phyloP scores from a whole-genome alignment of 2,888 invertebrate genomes.

The Agelastica alni region DNA sequence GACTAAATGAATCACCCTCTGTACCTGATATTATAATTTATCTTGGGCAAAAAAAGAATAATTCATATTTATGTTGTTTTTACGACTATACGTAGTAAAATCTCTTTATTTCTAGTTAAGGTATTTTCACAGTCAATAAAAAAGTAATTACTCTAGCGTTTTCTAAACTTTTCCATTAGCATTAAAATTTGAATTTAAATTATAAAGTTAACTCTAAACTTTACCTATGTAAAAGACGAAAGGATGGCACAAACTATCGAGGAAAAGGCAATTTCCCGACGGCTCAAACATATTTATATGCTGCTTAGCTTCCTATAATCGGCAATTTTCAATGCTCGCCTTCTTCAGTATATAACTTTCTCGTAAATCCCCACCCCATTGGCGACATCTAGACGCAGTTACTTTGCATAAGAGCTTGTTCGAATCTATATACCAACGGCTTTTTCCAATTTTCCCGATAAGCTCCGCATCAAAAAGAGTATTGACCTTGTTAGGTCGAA shows the following conservation, averaged over 20 bases:
- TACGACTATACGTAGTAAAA: too few species aligned
- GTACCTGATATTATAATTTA: too few species aligned
- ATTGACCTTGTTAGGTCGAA: conserved; percentile 24
- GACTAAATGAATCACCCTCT: too few species aligned
- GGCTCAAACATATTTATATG: conserved; percentile 50
- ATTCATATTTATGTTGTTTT: too few species aligned
- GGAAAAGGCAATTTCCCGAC: conserved; percentile 40
- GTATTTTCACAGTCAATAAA: too few species aligned
- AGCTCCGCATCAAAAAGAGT: conserved; percentile 22
- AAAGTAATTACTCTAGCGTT: conserved; percentile 17
- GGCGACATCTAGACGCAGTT: conserved; percentile 52
- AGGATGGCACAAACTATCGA: conserved; percentile 35
- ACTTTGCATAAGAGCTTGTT: conserved; percentile 50
- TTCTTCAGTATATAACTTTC: conserved; percentile 49
- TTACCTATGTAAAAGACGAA: conserved; percentile 17
- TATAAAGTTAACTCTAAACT: conserved; percentile 36
- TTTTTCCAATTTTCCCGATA: conserved; percentile 44
- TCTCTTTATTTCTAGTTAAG: too few species aligned
- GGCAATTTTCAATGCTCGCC: conserved; percentile 53
- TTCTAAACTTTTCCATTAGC: conserved; percentile 29
- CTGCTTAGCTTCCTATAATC: conserved; percentile 52
- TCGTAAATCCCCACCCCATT: conserved; percentile 42
- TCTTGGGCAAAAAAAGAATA: too few species aligned
- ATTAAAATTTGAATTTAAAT: conserved; percentile 39
- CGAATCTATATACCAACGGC: conserved; percentile 45